Conservation (phyloP, 2,888 invertebrate genomes). For the Rotaria macrura region DNA sequence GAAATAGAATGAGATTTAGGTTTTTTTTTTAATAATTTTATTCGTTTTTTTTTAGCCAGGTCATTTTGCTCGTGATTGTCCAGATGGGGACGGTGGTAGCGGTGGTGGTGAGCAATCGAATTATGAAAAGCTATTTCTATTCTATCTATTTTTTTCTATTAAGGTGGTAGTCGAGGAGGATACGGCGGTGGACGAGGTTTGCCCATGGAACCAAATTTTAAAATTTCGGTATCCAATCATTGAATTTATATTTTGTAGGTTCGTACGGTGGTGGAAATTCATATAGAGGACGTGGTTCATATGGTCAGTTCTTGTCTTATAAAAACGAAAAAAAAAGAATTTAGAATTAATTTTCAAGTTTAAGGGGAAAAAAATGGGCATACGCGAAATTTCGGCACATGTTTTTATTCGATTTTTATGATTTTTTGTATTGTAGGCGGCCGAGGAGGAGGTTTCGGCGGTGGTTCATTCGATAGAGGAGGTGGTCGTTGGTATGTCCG, state of each 20-base stretch:
- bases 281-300: background rate
- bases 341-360: no score
- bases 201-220: background rate
- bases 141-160: no score
- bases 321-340: no score
- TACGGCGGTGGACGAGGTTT: background rate
- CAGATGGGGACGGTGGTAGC: background rate
- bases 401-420: background rate
- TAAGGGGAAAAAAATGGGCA: no score
- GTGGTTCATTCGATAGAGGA: background rate
- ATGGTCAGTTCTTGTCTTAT: background rate
- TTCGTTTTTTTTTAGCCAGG: background rate
- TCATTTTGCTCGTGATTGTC: background rate
- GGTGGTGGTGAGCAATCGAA: background rate
- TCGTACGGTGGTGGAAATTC: conserved; percentile 10
- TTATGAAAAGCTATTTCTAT: background rate
- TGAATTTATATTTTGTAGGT: conserved; percentile 7
- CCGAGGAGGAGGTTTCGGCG: background rate
- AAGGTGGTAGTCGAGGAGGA: background rate
- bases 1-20: background rate
- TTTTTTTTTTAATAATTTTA: no score
- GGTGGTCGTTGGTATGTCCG: background rate
- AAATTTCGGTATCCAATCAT: background rate
- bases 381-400: no score
- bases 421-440: background rate